Conservation (phyloP, 2,113 vertebrate genomes). For the Pampusana beccarii region DNA sequence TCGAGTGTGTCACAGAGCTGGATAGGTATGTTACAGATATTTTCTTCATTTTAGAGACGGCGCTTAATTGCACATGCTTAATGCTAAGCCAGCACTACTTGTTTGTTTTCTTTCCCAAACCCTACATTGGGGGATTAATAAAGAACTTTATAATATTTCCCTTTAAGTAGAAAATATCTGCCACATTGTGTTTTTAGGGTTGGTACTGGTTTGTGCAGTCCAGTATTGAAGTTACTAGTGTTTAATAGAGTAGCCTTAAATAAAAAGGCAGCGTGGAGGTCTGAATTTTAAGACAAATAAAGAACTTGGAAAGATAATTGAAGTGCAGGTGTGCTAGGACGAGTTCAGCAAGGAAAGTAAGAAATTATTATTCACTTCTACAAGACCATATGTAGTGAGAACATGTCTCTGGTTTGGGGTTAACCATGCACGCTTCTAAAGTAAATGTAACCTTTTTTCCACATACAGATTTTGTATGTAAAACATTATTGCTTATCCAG, state of each 20-base stretch:
- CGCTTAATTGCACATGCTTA: conserved; percentile 11
- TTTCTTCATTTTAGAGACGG: not conserved
- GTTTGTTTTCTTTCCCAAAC: not conserved
- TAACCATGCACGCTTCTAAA: not conserved
- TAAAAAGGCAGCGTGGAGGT: not conserved
- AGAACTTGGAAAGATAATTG: not conserved
- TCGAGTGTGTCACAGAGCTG: not conserved
- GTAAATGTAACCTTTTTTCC: not conserved
- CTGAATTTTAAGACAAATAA: not conserved
- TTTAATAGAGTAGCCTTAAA: not conserved
- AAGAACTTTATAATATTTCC: not conserved
- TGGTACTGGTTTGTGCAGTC: not conserved
- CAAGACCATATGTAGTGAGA: not conserved
- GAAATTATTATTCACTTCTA: not conserved
- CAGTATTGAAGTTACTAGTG: not conserved
- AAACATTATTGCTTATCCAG: not conserved
- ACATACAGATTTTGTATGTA: not conserved
- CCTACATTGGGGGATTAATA: not conserved
- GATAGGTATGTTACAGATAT: not conserved
- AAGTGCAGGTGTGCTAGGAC: not conserved
- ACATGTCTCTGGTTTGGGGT: not conserved
- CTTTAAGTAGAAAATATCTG: not conserved
- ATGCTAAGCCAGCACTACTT: not conserved
- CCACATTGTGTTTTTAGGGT: not conserved
- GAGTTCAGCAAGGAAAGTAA: not conserved